A percentile compares a stretch with the other conserved stretches of the same genome.
phyloP scores from a whole-genome alignment of 2,888 invertebrate genomes.

The Drosophila niveifrons region DNA sequence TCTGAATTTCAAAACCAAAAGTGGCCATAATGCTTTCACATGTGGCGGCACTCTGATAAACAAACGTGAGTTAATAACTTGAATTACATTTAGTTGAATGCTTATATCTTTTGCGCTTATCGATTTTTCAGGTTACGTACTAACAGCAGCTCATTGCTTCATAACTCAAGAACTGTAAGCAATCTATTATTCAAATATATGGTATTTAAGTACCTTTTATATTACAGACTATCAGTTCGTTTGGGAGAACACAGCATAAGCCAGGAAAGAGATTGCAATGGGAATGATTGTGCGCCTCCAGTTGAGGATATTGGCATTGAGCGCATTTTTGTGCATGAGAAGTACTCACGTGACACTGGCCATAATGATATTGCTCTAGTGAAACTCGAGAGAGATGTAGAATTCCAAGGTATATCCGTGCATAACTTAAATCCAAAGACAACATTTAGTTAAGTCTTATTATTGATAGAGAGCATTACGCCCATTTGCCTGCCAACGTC shows the following conservation, averaged over 20 bases:
- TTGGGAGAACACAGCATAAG: conserved; percentile 16
- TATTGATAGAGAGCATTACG: conserved; percentile 7
- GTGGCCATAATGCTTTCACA: background rate
- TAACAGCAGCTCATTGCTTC: conserved; percentile 51
- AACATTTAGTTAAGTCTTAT: background rate
- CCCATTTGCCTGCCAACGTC: conserved; percentile 43
- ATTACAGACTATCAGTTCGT: conserved; percentile 7
- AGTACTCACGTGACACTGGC: background rate
- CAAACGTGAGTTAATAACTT: conserved; percentile 26
- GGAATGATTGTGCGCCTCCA: background rate
- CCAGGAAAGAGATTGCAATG: conserved; percentile 3
- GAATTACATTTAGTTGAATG: background rate
- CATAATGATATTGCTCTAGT: conserved; percentile 46
- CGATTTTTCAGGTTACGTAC: conserved; percentile 26
- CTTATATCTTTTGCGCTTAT: background rate
- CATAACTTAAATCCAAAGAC: background rate
- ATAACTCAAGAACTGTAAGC: conserved; percentile 10
- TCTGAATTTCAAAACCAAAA: background rate
- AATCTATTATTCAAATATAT: background rate
- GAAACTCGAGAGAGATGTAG: conserved; percentile 3
- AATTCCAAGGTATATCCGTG: background rate
- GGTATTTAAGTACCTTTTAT: background rate
- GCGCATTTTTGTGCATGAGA: no score
- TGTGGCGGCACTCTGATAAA: conserved; percentile 42
- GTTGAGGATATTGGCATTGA: background rate